These are phyloP conservation scores for Habroteleia sp. DNA, from an alignment of 2,888 invertebrate species.

Conservation along the genomic window DNA sequence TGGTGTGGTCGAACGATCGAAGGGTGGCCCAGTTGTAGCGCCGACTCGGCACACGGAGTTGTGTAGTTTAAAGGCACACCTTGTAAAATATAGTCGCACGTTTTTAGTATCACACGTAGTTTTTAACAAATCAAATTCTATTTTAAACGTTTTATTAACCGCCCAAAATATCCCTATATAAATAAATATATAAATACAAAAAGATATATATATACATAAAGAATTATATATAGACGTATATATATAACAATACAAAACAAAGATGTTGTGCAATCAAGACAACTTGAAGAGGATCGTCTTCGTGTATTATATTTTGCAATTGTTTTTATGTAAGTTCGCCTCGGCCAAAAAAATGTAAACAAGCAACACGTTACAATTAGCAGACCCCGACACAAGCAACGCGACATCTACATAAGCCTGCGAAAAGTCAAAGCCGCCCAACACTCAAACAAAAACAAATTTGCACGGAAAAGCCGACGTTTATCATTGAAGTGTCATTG, in stretches of 20 bases:
- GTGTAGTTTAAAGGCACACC: conserved; percentile 79
- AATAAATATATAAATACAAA: conserved; percentile 28
- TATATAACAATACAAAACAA: conserved; percentile 27
- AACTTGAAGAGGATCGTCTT: conserved; percentile 77
- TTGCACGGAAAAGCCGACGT: background rate
- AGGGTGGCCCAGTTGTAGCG: conserved; percentile 77
- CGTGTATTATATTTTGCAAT: conserved; percentile 77
- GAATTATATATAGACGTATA: conserved; percentile 31
- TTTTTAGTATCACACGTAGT: conserved; percentile 68
- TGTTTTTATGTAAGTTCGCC: conserved; percentile 78
- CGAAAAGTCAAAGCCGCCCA: conserved; percentile 8
- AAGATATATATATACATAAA: conserved; percentile 31
- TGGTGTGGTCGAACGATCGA: conserved; percentile 68
- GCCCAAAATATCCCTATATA: conserved; percentile 53
- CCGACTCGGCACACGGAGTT: conserved; percentile 79
- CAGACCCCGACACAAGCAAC: conserved; percentile 16
- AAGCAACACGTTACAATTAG: conserved; percentile 56
- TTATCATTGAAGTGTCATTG: conserved; percentile 39
- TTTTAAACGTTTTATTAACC: conserved; percentile 62
- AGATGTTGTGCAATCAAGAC: conserved; percentile 74
- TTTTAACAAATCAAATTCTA: conserved; percentile 50
- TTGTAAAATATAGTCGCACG: conserved; percentile 78
- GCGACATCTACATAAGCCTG: conserved; percentile 31
- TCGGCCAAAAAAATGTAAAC: conserved; percentile 34
- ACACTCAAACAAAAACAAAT: background rate